A percentile compares a stretch with the other conserved stretches of the same genome.
These are phyloP conservation scores for Protosalanx chinensis DNA, from an alignment of 2,797 vertebrate species.

Conservation along the genomic window DNA sequence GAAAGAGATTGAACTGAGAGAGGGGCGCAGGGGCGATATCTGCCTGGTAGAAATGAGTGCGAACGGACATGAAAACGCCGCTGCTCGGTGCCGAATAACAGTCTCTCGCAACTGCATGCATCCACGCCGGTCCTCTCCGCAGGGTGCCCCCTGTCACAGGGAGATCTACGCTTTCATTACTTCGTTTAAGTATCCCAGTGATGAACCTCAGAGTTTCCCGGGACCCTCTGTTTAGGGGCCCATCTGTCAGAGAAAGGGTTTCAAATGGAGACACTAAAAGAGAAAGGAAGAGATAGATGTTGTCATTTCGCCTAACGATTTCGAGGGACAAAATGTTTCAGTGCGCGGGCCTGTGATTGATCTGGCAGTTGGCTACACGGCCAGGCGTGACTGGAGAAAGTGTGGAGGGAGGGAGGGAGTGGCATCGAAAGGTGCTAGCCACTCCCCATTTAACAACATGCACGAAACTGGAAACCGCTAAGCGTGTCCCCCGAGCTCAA, in stretches of 20 bases:
- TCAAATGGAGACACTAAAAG: conserved; percentile 18
- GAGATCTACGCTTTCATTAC: conserved; percentile 50
- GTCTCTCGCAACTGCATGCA: not conserved
- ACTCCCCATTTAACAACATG: not conserved
- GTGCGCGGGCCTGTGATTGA: not conserved
- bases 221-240: conserved; percentile 9
- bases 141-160: conserved; percentile 34
- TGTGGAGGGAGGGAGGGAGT: not conserved
- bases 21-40: conserved; percentile 51
- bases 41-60: conserved; percentile 55
- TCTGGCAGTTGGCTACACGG: not conserved
- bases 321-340: not conserved
- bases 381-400: not conserved
- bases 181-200: conserved; percentile 38
- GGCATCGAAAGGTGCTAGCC: not conserved
- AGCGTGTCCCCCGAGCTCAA: not conserved
- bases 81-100: conserved; percentile 25
- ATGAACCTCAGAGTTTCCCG: conserved; percentile 10
- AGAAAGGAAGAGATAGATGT: not conserved
- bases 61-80: conserved; percentile 42
- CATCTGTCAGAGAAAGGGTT: conserved; percentile 27
- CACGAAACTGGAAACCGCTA: not conserved
- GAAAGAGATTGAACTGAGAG: not conserved
- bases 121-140: not conserved
- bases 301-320: conserved; percentile 15